Evolutionary conservation across 64 coral and sea anemone species (phyloP), one percentile per base, ranked within the genome.

Genomic region (Montipora cactus): DNA sequence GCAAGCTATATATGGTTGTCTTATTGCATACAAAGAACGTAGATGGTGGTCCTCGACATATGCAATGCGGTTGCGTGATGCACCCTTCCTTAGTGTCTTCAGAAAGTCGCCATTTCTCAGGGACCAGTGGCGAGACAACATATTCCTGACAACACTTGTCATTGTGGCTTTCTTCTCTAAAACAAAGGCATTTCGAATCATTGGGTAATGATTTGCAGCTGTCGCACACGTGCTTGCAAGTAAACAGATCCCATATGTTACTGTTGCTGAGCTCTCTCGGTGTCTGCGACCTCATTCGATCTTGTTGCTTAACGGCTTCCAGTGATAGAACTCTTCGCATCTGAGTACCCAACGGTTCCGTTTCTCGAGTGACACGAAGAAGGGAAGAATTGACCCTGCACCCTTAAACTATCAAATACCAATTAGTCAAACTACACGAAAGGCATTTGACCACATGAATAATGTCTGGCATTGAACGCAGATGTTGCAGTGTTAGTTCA

Each of bases 1-100:
- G 57, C 23, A 85, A 67, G 67, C 81, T 85, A 67, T 85, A 85
- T 58, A 85, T 87, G 84, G 62, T 87, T 87, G 84, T 49, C 66
- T 72, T 67, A 74, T 87, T 87, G 62, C 67, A 73, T 47, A 87
- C 66, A 72, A 87, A 87, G 72, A 70, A 87, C 72, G 49, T 51
- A 87, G 66, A 48, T 87, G 84, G 84, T 47, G 84, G 62, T 87
- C 84, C 84, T 87, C 66, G 67, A 51, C 84, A 73, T 19, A 87
- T 87, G 47, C 44, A 87, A 87, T 47, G 83, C 18, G 83, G 59
- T 74, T 25, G 70, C 19, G 4, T 74, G 70, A 25, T 74, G 23
- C n/a, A 25, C n/a, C 70, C 70, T 74, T 66, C 70, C 21, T 74
- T 74, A 74, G 37, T 74, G 19, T 74, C 70, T 74, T 74, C n/a